Evolutionary conservation across 2,888 invertebrate genomes (phyloP).

Genomic region (Dimorphilus gyrociliatus): DNA sequence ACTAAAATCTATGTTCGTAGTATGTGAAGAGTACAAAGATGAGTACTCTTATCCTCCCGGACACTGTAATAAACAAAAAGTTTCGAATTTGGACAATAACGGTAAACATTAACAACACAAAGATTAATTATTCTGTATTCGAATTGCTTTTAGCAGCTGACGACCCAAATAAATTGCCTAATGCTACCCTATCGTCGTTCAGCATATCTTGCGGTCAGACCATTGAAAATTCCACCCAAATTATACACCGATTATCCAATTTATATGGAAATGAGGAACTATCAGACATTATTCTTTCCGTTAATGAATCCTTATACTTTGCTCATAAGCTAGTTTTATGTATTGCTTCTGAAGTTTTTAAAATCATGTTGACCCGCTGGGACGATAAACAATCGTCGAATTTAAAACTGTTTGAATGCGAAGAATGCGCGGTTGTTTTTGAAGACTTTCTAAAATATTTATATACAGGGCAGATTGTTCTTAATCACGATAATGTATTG

Average conservation of each 20-base stretch:
- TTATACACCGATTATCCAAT: constrained; percentile 54
- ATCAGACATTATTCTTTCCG: constrained; percentile 71
- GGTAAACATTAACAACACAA: too few species aligned
- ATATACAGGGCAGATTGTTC: constrained; percentile 74
- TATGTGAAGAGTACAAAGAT: too few species aligned
- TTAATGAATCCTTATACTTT: constrained; percentile 62
- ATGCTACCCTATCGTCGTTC: too few species aligned
- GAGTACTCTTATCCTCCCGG: too few species aligned
- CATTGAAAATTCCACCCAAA: constrained; percentile 8
- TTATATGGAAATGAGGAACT: constrained; percentile 68
- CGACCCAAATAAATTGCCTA: too few species aligned
- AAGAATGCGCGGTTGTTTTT: constrained; percentile 66
- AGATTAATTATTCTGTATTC: too few species aligned
- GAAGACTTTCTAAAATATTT: constrained; percentile 72
- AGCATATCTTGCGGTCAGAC: too few species aligned
- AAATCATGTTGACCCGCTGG: constrained; percentile 94
- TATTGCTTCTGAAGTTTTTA: constrained; percentile 80
- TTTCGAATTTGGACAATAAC: too few species aligned
- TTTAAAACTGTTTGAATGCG: constrained; percentile 68
- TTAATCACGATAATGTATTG: constrained; percentile 65
- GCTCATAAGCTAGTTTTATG: constrained; percentile 79
- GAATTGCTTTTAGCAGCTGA: too few species aligned
- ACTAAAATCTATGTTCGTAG: too few species aligned
- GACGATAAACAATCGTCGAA: constrained; percentile 68
- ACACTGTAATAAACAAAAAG: too few species aligned